These are phyloP conservation scores for Xestia ashworthii DNA, from an alignment of 2,888 invertebrate species.

Conservation along the genomic window DNA sequence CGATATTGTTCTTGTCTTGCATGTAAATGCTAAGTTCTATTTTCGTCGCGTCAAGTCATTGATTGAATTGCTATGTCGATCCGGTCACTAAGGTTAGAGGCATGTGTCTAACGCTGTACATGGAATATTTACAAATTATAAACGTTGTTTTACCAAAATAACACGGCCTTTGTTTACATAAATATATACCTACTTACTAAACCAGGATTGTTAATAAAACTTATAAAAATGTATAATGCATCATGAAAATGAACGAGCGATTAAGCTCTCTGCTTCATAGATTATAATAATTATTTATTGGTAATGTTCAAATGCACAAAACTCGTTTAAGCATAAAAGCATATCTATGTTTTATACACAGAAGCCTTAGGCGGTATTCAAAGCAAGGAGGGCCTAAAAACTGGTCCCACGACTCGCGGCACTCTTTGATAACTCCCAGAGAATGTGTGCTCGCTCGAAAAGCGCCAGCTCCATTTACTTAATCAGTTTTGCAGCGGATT, in stretches of 20 bases:
- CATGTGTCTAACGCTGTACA: conserved; percentile 12
- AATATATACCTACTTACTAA: background rate
- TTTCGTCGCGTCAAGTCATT: conserved; percentile 38
- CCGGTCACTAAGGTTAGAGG: conserved; percentile 14
- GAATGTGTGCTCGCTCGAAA: conserved; percentile 71
- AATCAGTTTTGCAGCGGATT: conserved; percentile 71
- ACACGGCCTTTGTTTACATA: conserved; percentile 39
- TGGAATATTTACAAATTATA: conserved; percentile 28
- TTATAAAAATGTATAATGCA: conserved; percentile 30
- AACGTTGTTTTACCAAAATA: conserved; percentile 26
- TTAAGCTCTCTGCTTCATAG: conserved; percentile 41
- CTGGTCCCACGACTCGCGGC: conserved; percentile 79
- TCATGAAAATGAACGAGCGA: conserved; percentile 43
- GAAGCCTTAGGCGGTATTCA: conserved; percentile 77
- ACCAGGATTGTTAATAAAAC: conserved; percentile 10
- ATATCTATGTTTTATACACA: conserved; percentile 73
- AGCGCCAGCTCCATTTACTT: conserved; percentile 76
- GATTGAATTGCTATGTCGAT: conserved; percentile 29
- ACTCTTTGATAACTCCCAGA: conserved; percentile 75
- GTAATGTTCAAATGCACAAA: conserved; percentile 62
- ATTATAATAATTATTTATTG: conserved; percentile 56
- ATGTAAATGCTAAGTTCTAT: conserved; percentile 34
- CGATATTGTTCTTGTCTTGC: conserved; percentile 28
- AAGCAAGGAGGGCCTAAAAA: conserved; percentile 78
- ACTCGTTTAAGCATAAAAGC: conserved; percentile 64